Evolutionary conservation across 23 tunicate species (phyloP), one percentile per base, ranked within the genome.

Genomic region (Styela plicata): DNA sequence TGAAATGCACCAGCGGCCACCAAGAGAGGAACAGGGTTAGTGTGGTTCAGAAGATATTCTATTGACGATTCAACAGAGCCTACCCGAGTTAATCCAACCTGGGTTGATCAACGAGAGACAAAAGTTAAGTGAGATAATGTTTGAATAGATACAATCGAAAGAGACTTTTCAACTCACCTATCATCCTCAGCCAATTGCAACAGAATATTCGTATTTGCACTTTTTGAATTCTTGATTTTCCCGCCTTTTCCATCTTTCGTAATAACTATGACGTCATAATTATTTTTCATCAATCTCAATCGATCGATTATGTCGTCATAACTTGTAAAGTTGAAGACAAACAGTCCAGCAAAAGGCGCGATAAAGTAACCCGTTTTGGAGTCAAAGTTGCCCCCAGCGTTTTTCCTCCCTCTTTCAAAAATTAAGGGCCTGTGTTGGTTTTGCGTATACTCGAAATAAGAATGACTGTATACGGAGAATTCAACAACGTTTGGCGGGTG

Each of bases 261-360:
- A 33, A 88, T 24, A 3, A 80, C 69, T 69, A 74, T 81, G 36
- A 88, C 80, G 77, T 88, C 92, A 34, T 69, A 78, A 69, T 88
- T 63, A 37, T 88, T 88, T 62, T 88, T 88, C 87, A 88, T 88
- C 29, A 88, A 70, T 34, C 78, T 80, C 80, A 88, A n/a, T 17
- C 81, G 64, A 23, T 53, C 31, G 13, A 52, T 17, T 82, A 83
- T 26, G 67, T 3, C 37, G 61, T 69, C 64, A 35, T 67, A 70
- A 64, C 87, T 2, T 23, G 79, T 82, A 30, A 77, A 83, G 20
- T 83, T 76, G 37, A 88, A 82, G 34, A 75, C 84, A 33, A 83
- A 88, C 35, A 83, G 19, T 31, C 92, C 92, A 33, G n/a, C 21
- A 17, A 61, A 26, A 2, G 92, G 92, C 0, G 87, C 87, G 2